Percentiles rank a stretch among this genome's conserved stretches.
Evolutionary conservation across 2,113 vertebrate species (phyloP).

Genomic region (Spheniscus mendiculus): DNA sequence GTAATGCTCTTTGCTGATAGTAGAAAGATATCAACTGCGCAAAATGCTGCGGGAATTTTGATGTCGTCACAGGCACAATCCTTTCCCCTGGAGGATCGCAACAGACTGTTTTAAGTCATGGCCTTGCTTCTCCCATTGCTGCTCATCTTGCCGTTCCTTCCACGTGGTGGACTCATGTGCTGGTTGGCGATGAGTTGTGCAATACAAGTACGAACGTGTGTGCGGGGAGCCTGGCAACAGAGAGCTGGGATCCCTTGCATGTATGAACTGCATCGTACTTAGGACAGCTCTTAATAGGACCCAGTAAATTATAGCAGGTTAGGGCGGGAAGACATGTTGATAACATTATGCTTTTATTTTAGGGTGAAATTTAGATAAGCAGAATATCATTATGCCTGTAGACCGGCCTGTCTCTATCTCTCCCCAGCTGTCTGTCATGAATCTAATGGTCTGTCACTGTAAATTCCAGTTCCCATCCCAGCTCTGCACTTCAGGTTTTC

Average conservation of each 20-base stretch:
- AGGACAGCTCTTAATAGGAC: not conserved
- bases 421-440: not conserved
- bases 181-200: not conserved
- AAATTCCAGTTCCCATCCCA: not conserved
- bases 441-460: not conserved
- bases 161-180: not conserved
- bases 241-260: not conserved
- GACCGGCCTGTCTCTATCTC: not conserved
- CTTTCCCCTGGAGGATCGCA: not conserved
- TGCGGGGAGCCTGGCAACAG: not conserved
- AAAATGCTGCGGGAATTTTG: not conserved
- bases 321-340: not conserved
- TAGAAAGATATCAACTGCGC: not conserved
- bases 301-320: not conserved
- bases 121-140: not conserved
- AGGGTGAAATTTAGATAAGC: not conserved
- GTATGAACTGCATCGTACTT: not conserved
- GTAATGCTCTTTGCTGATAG: not conserved
- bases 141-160: not conserved
- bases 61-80: accelerated
- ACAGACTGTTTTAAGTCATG: accelerated
- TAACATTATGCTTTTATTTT: not conserved
- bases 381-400: not conserved
- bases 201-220: not conserved
- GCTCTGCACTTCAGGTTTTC: not conserved